Base-by-base conservation (phyloP, 2,888 invertebrate genomes). In the Acronicta aceris region DNA sequence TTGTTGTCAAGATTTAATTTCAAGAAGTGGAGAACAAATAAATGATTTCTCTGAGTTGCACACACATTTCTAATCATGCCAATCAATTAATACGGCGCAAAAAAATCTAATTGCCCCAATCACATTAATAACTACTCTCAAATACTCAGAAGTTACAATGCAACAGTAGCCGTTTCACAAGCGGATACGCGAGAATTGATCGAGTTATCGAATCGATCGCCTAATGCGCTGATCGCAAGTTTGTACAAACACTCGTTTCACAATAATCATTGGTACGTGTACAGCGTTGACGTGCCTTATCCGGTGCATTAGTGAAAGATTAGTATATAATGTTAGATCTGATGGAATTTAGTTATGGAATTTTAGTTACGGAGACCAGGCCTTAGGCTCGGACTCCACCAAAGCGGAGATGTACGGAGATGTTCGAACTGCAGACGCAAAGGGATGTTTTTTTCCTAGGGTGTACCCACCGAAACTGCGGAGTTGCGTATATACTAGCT, bases 171-270 rank as follows among this genome's bases (percentile, higher is more conserved):
- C 25, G 59, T 83, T 85, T 79, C 82, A 55, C 64, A 84, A 85
- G 78, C 85, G 84, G 85, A 83, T 74, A 76, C 78, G 74, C 68
- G 76, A 75, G 43, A 27, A 45, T 51, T 16, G 51, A 38, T 72
- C 56, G 38, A 64, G 55, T 57, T 74, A 81, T 74, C 80, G 52
- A 56, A 79, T 77, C 58, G 57, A 74, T 80, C 77, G 51, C 30
- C 64, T 81, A 81, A 84, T 83, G 79, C 78, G 65, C 79, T 79
- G 81, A 81, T 78, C 59, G 63, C 59, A 53, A 67, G 68, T 82
- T 80, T 75, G 72, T 76, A 75, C 77, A 81, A 83, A 81, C 79
- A 74, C 53, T 59, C 25, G 47, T 76, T 76, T 62, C 74, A 76
- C 67, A 76, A 78, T 73, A 48, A 70, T 66, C 72, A 61, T 55